Conservation (phyloP, 1,140 invertebrate genomes). For the Drosophila micromelanica region DNA sequence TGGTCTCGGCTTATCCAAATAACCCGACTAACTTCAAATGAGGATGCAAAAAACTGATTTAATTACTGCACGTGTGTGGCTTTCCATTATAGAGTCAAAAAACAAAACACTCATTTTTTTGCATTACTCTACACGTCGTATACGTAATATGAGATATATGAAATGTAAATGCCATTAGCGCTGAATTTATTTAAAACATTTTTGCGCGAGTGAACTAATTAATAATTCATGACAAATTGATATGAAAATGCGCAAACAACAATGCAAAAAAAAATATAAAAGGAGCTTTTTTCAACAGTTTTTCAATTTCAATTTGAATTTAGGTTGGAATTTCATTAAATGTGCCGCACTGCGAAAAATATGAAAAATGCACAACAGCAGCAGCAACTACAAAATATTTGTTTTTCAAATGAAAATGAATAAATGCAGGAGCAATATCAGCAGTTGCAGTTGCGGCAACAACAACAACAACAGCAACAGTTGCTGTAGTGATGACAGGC, state of each 20-base stretch:
- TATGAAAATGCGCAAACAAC: slow-evolving; percentile 27
- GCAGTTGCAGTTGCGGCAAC: background rate
- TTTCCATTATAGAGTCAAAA: slow-evolving; percentile 7
- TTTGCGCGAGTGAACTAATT: slow-evolving; percentile 48
- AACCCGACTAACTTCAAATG: background rate
- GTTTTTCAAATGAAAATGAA: slow-evolving; percentile 75
- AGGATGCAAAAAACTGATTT: slow-evolving; percentile 7
- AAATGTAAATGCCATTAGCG: slow-evolving; percentile 64
- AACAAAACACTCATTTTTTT: background rate
- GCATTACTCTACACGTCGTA: slow-evolving; percentile 33
- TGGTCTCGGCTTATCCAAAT: background rate
- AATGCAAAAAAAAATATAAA: slow-evolving; percentile 24
- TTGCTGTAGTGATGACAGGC: slow-evolving; percentile 21
- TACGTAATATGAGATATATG: slow-evolving; percentile 50
- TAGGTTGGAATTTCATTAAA: slow-evolving; percentile 64
- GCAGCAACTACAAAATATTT: slow-evolving; percentile 55
- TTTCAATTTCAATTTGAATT: slow-evolving; percentile 46
- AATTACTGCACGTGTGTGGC: background rate
- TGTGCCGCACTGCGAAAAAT: slow-evolving; percentile 42
- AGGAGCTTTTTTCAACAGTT: slow-evolving; percentile 1
- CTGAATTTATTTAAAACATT: slow-evolving; percentile 49
- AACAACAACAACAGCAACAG: background rate
- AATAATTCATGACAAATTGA: slow-evolving; percentile 71
- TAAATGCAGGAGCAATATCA: slow-evolving; percentile 44
- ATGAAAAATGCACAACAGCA: slow-evolving; percentile 43